These are phyloP conservation scores for Girardinus metallicus DNA, from an alignment of 2,797 vertebrate genomes.

Conservation along the genomic window DNA sequence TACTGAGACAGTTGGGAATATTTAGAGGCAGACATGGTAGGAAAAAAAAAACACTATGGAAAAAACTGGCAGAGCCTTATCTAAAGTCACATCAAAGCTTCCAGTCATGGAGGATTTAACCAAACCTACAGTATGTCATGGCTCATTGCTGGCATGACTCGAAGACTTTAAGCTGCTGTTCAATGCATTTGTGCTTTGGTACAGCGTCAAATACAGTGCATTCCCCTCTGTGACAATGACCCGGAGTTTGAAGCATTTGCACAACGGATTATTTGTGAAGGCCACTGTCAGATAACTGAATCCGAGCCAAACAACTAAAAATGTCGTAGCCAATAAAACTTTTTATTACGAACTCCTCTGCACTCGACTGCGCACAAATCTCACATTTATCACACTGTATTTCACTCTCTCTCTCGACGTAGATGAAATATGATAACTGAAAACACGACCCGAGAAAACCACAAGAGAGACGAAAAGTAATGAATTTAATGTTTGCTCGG, in stretches of 20 bases:
- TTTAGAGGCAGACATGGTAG: constrained; percentile 40
- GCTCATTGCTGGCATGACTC: constrained; percentile 16
- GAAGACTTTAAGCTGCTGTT: constrained; percentile 23
- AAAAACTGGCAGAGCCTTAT: constrained; percentile 21
- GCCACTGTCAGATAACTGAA: constrained; percentile 3
- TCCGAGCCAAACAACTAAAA: constrained; percentile 18
- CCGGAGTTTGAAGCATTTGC: constrained; percentile 12
- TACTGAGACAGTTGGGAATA: constrained; percentile 43
- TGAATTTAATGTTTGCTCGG: constrained; percentile 16
- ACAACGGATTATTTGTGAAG: background rate
- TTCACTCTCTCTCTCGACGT: constrained; percentile 25
- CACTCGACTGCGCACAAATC: constrained; percentile 13
- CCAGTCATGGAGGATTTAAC: constrained; percentile 20
- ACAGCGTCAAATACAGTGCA: constrained; percentile 1
- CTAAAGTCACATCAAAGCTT: constrained; percentile 20
- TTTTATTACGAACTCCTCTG: constrained; percentile 19
- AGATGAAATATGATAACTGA: constrained; percentile 25
- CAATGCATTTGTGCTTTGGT: constrained; percentile 19
- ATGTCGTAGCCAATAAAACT: constrained; percentile 19
- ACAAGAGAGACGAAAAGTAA: background rate
- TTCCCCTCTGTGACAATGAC: constrained; percentile 14
- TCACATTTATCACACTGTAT: constrained; percentile 25
- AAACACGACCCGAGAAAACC: constrained; percentile 14
- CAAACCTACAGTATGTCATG: background rate
- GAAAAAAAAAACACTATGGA: constrained; percentile 22